phyloP scores from a whole-genome alignment of 2,888 invertebrate species.

The Teleogryllus oceanicus region DNA sequence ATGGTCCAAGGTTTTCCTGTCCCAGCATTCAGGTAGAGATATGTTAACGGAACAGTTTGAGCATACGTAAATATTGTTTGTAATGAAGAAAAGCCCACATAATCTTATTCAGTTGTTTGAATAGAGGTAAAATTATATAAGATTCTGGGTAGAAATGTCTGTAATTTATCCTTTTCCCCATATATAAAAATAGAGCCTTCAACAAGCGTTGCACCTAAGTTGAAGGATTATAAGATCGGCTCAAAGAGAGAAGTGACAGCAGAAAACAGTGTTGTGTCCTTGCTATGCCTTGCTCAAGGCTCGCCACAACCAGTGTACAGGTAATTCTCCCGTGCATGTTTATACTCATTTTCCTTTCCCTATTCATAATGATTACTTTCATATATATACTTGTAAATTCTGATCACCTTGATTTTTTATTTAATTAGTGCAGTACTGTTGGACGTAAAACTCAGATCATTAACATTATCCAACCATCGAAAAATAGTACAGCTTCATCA shows the following conservation, averaged over 20 bases:
- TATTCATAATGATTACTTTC: no score
- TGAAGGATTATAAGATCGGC: constrained; percentile 50
- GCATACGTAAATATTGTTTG: no score
- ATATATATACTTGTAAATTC: no score
- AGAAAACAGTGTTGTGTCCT: constrained; percentile 29
- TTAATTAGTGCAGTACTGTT: no score
- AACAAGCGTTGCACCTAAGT: constrained; percentile 51
- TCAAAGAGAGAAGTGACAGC: constrained; percentile 32
- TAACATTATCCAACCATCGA: no score
- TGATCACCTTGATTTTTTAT: no score
- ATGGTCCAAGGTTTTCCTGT: constrained; percentile 57
- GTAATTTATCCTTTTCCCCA: constrained; percentile 22
- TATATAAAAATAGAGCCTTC: constrained; percentile 41
- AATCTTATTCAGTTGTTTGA: constrained; percentile 23
- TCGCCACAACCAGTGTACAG: constrained; percentile 40
- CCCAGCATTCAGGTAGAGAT: constrained; percentile 51
- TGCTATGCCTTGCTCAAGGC: constrained; percentile 37
- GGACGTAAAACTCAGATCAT: no score
- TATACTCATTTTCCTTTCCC: neutral
- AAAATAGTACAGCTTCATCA: no score
- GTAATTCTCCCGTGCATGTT: constrained; percentile 32
- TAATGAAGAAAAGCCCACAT: no score
- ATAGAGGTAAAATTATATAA: constrained; percentile 18
- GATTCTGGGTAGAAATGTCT: no score
- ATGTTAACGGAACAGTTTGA: no score